Conservation (phyloP, 2,113 vertebrate species). For the Struthidea cinerea region DNA sequence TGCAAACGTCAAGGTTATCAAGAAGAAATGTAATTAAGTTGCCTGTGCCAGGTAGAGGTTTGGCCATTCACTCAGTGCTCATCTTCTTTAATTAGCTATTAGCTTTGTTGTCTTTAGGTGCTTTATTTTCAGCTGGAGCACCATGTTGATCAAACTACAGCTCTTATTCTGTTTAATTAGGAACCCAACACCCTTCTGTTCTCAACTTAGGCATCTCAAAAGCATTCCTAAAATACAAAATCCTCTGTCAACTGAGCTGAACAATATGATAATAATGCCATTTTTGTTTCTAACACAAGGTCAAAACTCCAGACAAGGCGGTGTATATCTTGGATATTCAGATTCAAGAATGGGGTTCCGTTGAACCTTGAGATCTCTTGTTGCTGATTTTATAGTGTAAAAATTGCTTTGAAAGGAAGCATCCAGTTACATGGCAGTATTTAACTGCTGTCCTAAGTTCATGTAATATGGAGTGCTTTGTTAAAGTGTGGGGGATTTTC, state of each 20-base stretch:
- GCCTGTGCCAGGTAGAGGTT: not conserved
- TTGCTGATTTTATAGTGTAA: constrained; percentile 28
- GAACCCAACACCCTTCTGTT: not conserved
- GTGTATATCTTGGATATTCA: constrained; percentile 10
- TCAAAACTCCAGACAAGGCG: constrained; percentile 29
- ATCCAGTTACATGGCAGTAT: not conserved
- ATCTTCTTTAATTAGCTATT: constrained; percentile 17
- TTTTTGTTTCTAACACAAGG: constrained; percentile 35
- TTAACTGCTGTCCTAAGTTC: not conserved
- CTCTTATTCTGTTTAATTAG: constrained; percentile 27
- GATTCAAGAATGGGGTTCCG: not conserved
- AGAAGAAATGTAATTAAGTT: constrained; percentile 51
- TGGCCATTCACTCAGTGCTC: not conserved
- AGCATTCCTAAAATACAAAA: constrained; percentile 22
- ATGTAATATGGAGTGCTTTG: not conserved
- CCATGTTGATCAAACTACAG: not conserved
- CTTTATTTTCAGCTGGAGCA: constrained; percentile 36
- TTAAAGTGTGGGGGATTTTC: not conserved
- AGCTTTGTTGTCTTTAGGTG: not conserved
- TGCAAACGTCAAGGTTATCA: not conserved
- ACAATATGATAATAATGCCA: constrained; percentile 28
- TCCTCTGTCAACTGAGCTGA: not conserved
- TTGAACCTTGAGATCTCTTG: not conserved
- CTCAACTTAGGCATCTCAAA: not conserved
- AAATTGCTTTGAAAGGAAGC: not conserved